Conservation (phyloP, 92 coral and sea anemone species). For the Porites divaricata region DNA sequence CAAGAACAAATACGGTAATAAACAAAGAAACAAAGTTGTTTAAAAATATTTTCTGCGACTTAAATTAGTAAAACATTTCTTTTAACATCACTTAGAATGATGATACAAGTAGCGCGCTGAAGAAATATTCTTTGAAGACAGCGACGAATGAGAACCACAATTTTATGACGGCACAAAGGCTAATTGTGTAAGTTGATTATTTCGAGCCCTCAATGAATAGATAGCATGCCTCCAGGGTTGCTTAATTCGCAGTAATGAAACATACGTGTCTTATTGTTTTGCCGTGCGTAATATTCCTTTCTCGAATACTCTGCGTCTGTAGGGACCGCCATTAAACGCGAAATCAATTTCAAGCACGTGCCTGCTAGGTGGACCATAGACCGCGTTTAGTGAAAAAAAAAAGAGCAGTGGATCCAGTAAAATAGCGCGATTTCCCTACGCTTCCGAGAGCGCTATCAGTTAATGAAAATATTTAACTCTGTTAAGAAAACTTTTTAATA, state of each 20-base stretch:
- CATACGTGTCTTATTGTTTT: constrained; percentile 39
- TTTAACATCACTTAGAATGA: neutral
- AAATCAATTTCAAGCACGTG: constrained; percentile 23
- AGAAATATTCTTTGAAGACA: constrained; percentile 5
- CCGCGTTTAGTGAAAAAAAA: neutral
- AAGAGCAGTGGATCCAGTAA: neutral
- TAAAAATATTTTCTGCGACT: neutral
- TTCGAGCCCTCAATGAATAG: constrained; percentile 29
- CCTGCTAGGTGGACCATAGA: neutral
- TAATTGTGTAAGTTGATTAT: constrained; percentile 24
- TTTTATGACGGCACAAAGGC: constrained; percentile 16
- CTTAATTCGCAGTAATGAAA: constrained; percentile 22
- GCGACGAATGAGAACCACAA: constrained; percentile 12
- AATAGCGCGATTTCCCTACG: neutral
- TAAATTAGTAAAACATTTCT: neutral
- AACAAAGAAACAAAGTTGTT: neutral
- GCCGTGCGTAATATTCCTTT: neutral
- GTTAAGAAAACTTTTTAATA: neutral
- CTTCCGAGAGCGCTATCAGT: neutral
- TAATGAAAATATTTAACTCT: constrained; percentile 1
- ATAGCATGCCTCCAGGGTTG: constrained; percentile 19
- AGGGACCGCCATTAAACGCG: neutral
- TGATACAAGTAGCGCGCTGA: neutral
- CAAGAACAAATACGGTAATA: constrained; percentile 13
- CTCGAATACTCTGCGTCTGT: constrained; percentile 11